Conservation (phyloP, 2,113 vertebrate species). For the Apeltes quadracus region DNA sequence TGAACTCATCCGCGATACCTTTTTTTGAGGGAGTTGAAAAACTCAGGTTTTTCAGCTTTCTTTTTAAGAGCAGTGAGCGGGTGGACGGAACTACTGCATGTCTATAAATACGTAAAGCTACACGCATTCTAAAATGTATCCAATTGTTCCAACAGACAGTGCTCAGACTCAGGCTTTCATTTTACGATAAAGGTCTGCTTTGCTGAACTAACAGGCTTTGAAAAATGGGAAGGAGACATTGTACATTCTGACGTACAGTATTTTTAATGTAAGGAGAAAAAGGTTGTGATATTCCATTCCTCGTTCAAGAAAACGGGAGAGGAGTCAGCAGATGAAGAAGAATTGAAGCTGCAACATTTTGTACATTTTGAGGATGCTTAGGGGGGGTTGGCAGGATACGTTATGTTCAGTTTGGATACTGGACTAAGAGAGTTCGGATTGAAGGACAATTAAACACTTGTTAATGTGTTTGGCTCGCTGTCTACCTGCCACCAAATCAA, state of each 20-base stretch:
- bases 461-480: not conserved
- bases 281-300: constrained; percentile 12
- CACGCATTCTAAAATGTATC: constrained; percentile 13
- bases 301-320: not conserved
- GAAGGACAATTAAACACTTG: not conserved
- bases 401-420: constrained; percentile 1
- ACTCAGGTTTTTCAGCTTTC: constrained; percentile 1
- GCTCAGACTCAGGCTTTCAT: constrained; percentile 12
- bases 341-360: not conserved
- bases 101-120: constrained; percentile 31
- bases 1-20: constrained; percentile 38
- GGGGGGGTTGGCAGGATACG: not conserved
- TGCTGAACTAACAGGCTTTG: constrained; percentile 12
- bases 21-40: too few species aligned
- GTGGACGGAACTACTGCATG: not conserved
- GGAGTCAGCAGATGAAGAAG: constrained; percentile 8
- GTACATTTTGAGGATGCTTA: constrained; percentile 7
- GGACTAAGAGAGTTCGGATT: constrained; percentile 2
- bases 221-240: constrained; percentile 28
- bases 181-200: not conserved
- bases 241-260: constrained; percentile 39
- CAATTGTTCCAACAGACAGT: constrained; percentile 9
- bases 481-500: not conserved
- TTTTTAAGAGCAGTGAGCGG: not conserved
- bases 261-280: constrained; percentile 27